Base-by-base conservation (phyloP, 2,888 invertebrate genomes). In the Prosopocoilus inquinatus region DNA sequence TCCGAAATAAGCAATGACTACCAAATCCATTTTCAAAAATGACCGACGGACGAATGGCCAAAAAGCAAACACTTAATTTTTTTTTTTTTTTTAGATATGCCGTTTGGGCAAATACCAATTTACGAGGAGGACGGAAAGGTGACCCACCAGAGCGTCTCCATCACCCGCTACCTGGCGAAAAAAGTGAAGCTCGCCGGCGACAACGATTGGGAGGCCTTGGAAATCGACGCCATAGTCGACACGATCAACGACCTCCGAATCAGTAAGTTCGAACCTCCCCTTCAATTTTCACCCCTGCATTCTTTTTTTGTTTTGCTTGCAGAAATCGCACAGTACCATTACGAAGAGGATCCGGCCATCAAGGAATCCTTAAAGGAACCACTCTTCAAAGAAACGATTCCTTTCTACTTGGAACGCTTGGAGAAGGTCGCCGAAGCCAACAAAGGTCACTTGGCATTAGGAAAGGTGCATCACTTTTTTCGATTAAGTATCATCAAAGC, bases 101-200 rank as follows among this genome's bases (percentile, higher is more conserved):
- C 85, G 33, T 85, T 84, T 69, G 86, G 86, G 0, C 84, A 84
- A 70, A 70, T 85, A 58, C 88, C 88, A 0, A 71, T 86, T 0
- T 65, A 88, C 48, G 84, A 84, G 71, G 76, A 86, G 2, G 82
- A 87, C 55, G 87, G 85, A 2, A 85, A 85, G 68, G 70, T 76
- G 59, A 75, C 82, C 58, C 78, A 82, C 16, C 87, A 88, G 69
- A 84, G 84, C 32, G 48, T 76, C 1, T 82, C 87, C 2, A 84
- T 88, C 57, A 68, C 76, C 33, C 82, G 87, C 34, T 88, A 84
- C 70, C 73, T 87, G 35, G 88, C 83, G 4, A 83, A 81, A 69
- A 80, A 84, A 69, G 81, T 79, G 59, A 82, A 81, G 3, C 72
- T 87, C 9, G 75, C 74, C 13, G 87, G 87, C 9, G 77, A 76